Evolutionary conservation across 2,113 vertebrate genomes (phyloP), one percentile per base, ranked within the genome.

Genomic region (Brachypteracias leptosomus): DNA sequence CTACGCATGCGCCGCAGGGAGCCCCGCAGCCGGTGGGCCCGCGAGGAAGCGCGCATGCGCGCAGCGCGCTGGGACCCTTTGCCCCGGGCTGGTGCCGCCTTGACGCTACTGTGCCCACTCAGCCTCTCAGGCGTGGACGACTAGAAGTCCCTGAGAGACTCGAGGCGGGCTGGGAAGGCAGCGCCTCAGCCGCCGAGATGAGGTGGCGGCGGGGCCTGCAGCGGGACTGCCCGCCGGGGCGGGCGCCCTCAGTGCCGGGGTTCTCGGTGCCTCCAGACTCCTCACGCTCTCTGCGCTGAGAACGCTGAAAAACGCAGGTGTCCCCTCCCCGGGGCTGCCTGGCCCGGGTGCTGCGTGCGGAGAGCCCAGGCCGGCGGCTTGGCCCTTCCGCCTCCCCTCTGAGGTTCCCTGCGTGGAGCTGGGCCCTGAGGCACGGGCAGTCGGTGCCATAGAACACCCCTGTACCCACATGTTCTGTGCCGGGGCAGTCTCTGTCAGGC

Each of bases 11-110:
- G 66, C 40, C 49, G 13, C 54, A 5, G 44, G 12, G 24, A 12
- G 9, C 49, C 18, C 54, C 26, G 28, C 29, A 13, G 54, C 29
- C 9, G 58, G 44, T n/a, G 73, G 16, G 10, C 19, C 31, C 16
- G n/a, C 33, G 22, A 14, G 24, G 33, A 44, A 47, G 7, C 3
- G 89, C 91, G 93, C 97, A 78, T 90, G 97, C 92, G 96, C n/a
- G n/a, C n/a, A n/a, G n/a, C n/a, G n/a, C n/a, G n/a, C n/a, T n/a
- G n/a, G n/a, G n/a, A n/a, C n/a, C n/a, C n/a, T n/a, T n/a, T n/a
- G n/a, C n/a, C n/a, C n/a, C n/a, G n/a, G n/a, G n/a, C n/a, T n/a
- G n/a, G 9, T 1, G 62, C 12, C 17, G 16, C 2, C 9, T 4
- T 2, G 21, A 7, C 15, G 18, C 19, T 7, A 51, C 21, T 11